Percentiles rank a stretch among this genome's conserved stretches.
Conservation (phyloP, 2,797 vertebrate genomes). For the Poecilia picta region DNA sequence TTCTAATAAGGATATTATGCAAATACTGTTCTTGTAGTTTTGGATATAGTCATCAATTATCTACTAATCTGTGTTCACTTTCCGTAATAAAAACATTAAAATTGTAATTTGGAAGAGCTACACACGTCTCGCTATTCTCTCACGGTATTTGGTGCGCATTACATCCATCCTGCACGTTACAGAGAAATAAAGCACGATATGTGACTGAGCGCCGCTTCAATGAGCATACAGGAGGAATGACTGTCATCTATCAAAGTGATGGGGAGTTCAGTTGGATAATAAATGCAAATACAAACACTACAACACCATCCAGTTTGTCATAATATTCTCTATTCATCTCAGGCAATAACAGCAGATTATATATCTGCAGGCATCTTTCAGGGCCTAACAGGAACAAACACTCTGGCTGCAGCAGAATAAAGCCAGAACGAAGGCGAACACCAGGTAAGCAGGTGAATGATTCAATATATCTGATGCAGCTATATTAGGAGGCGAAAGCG, state of each 20-base stretch:
- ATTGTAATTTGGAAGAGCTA: conserved; percentile 8
- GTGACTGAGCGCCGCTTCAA: conserved; percentile 17
- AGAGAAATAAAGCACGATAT: conserved; percentile 6
- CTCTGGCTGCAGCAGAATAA: conserved; percentile 11
- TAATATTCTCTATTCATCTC: conserved; percentile 46
- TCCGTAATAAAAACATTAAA: conserved; percentile 8
- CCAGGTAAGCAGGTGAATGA: conserved; percentile 12
- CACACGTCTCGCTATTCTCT: conserved; percentile 20
- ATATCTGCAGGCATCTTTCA: conserved; percentile 32
- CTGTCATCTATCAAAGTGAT: conserved; percentile 70
- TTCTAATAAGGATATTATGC: neutral
- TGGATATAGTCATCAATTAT: neutral
- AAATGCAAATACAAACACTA: conserved; percentile 48
- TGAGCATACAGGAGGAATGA: conserved; percentile 51
- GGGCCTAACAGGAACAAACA: conserved; percentile 19
- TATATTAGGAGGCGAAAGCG: conserved; percentile 26
- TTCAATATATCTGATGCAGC: conserved; percentile 30
- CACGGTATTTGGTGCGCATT: conserved; percentile 20
- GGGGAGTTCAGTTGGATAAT: conserved; percentile 59
- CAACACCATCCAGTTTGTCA: conserved; percentile 19
- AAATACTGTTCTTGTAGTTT: neutral
- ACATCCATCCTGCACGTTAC: neutral
- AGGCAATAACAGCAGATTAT: conserved; percentile 44
- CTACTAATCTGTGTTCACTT: neutral
- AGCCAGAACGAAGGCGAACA: conserved; percentile 25